Base-by-base conservation (phyloP, 2,113 vertebrate species). In the Equus przewalskii region DNA sequence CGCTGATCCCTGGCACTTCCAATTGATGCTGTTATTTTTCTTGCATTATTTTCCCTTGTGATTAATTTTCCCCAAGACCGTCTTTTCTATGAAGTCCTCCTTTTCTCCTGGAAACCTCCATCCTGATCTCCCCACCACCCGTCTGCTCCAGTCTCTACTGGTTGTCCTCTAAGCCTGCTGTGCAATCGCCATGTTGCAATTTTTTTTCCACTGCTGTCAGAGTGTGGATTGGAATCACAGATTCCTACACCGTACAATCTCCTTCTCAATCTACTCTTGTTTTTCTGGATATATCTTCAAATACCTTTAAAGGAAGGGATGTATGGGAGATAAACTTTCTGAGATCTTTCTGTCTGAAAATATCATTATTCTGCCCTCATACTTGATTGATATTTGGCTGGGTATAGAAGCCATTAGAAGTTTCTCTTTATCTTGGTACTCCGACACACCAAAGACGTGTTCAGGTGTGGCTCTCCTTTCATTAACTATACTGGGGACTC, bases 331-430 rank as follows among this genome's bases (percentile, higher is more conserved):
- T 62, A 87, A 70, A 24, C 7, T 56, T 92, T 49, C 80, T 88
- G 79, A 69, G 58, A 80, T 84, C n/a, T 70, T 93, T 64, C n/a
- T 82, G 41, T 67, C 79, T 76, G 85, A 93, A 89, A 93, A 65
- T 51, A 65, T 26, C 65, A 41, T 46, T 65, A 24, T 60, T 93
- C 44, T 89, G 8, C 26, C 24, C 28, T 92, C 51, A 84, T 19
- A 8, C 22, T 30, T 94, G 41, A 60, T 36, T 81, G 51, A 24
- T 54, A 80, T 15, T 44, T 80, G 65, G 22, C 67, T 94, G 46
- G 56, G 18, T n/a, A 73, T 36, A 76, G 60, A 94, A 94, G 65
- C 1, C 49, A 88, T 70, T 75, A 49, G 64, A 73, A 64, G 10
- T 92, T 80, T 70, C 70, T 81, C 88, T 90, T 15, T 70, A 44